Evolutionary conservation across 2,888 invertebrate genomes (phyloP).

Genomic region (Aleiodes testaceus): DNA sequence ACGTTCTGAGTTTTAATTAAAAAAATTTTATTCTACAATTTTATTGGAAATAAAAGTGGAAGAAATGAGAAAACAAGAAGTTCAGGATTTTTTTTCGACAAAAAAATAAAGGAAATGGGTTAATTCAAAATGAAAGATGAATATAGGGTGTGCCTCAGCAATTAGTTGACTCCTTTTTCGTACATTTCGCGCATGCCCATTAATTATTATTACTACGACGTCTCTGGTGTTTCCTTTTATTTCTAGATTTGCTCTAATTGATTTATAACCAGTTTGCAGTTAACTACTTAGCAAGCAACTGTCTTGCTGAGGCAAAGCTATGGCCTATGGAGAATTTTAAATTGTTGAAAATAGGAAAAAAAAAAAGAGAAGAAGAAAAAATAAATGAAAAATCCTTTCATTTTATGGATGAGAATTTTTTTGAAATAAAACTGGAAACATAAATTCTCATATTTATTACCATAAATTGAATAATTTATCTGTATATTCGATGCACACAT

Average conservation of each 20-base stretch:
- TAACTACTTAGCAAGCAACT: neutral
- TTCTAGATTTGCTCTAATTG: slow-evolving; percentile 26
- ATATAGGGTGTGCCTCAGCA: slow-evolving; percentile 1
- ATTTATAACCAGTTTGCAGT: slow-evolving; percentile 28
- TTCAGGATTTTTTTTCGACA: neutral
- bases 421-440: neutral
- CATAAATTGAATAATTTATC: neutral
- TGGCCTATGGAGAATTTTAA: neutral
- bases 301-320: neutral
- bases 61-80: neutral
- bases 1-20: too few species aligned
- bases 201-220: slow-evolving; percentile 31
- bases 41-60: neutral
- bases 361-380: neutral
- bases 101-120: too few species aligned
- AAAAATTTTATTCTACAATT: too few species aligned
- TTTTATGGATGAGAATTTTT: neutral
- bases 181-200: slow-evolving; percentile 15
- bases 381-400: neutral
- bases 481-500: neutral
- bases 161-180: slow-evolving; percentile 14
- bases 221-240: slow-evolving; percentile 14
- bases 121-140: neutral
- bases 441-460: neutral
- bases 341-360: neutral